phyloP scores from a whole-genome alignment of 1,140 invertebrate species.

The Araneus ventricosus region DNA sequence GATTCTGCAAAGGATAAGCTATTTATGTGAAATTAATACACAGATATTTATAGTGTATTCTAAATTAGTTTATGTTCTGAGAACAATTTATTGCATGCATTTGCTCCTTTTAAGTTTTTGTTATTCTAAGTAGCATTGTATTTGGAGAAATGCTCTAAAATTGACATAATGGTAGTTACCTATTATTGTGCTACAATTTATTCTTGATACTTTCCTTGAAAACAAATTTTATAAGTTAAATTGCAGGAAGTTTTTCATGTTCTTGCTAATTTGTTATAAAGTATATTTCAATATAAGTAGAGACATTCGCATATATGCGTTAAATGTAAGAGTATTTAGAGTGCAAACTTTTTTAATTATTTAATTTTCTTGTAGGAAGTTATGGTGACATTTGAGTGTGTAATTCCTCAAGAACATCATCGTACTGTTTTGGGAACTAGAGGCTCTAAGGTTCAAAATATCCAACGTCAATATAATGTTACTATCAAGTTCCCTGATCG shows the following conservation, averaged over 20 bases:
- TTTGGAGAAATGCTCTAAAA: no score
- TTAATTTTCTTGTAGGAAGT: constrained; percentile 71
- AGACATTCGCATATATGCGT: neutral
- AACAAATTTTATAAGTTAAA: neutral
- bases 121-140: neutral
- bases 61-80: no score
- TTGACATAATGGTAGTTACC: no score
- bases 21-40: no score
- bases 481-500: constrained; percentile 96
- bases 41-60: no score
- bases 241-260: neutral
- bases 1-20: no score
- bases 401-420: constrained; percentile 92
- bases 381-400: constrained; percentile 89
- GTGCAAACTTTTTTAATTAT: neutral
- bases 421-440: constrained; percentile 92
- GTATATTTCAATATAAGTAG: neutral
- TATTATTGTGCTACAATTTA: no score
- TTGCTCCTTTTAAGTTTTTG: no score
- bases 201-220: no score
- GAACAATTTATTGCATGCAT: neutral
- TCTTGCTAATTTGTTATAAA: neutral
- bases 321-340: neutral
- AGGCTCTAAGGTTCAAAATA: constrained; percentile 90
- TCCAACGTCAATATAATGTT: constrained; percentile 90